phyloP scores from a whole-genome alignment of 2,888 invertebrate species.

The Mimas tiliae region DNA sequence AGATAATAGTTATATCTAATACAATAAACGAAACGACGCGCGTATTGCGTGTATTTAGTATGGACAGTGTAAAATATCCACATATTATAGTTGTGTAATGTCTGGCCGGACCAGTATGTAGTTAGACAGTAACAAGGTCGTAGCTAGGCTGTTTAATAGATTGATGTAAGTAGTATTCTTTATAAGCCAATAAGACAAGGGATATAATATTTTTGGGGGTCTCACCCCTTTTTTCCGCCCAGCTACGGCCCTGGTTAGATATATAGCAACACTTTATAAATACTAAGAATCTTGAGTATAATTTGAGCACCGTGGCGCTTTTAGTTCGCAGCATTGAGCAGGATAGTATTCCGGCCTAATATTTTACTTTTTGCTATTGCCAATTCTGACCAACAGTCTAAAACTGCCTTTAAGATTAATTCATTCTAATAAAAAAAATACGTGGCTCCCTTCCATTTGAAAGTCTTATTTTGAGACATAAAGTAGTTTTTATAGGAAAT shows the following conservation, averaged over 20 bases:
- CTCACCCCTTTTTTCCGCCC: background rate
- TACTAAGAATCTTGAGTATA: background rate
- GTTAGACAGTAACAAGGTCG: background rate
- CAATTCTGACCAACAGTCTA: too few relatives aligned
- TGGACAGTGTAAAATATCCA: conserved; percentile 10
- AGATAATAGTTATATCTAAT: conserved; percentile 32
- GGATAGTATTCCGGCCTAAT: too few relatives aligned
- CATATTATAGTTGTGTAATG: background rate
- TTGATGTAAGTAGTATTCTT: conserved; percentile 20
- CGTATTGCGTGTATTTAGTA: conserved; percentile 4
- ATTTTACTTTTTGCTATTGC: too few relatives aligned
- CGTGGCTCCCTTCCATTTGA: too few relatives aligned
- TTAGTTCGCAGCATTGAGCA: too few relatives aligned
- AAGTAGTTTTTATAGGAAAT: too few relatives aligned
- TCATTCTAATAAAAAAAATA: too few relatives aligned
- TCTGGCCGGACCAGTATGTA: conserved; percentile 27
- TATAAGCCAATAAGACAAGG: conserved; percentile 2
- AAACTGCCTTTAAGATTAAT: too few relatives aligned
- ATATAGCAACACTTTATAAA: conserved; percentile 16
- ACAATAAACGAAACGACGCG: conserved; percentile 10
- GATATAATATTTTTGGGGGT: background rate
- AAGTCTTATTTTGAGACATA: too few relatives aligned
- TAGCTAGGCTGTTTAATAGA: conserved; percentile 10
- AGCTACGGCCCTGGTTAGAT: conserved; percentile 8
- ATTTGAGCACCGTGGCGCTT: too few relatives aligned